Percentiles rank a stretch among this genome's conserved stretches.
Evolutionary conservation across 2,888 invertebrate species (phyloP).

Genomic region (Sussaba pulchella): DNA sequence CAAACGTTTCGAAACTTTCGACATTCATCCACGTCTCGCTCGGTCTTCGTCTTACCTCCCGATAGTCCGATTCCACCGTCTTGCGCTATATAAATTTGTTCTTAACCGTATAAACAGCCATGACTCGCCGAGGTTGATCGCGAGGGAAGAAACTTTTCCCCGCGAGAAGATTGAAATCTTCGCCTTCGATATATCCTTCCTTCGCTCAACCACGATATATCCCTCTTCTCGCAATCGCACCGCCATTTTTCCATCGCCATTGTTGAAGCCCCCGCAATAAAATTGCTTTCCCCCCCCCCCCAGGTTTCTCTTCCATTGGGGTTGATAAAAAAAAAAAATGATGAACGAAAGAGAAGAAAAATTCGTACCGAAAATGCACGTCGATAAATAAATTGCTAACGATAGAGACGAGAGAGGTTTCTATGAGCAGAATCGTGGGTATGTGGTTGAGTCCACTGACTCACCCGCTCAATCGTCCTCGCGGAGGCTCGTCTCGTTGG

Average conservation of each 20-base stretch:
- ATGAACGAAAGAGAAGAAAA: not conserved
- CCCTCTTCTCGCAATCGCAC: constrained; percentile 12
- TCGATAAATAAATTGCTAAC: constrained; percentile 45
- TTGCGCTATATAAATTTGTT: constrained; percentile 66
- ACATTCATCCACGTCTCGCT: constrained; percentile 68
- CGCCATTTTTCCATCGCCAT: constrained; percentile 42
- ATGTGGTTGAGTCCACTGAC: constrained; percentile 46
- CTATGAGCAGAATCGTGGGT: not conserved
- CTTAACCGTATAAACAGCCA: constrained; percentile 69
- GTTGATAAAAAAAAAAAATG: constrained; percentile 1
- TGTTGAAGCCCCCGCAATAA: constrained; percentile 15
- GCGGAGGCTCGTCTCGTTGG: constrained; percentile 3
- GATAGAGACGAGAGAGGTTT: constrained; percentile 14
- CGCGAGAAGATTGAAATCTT: constrained; percentile 59
- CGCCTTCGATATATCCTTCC: constrained; percentile 45
- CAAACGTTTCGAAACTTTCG: constrained; percentile 75
- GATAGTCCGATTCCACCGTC: constrained; percentile 24
- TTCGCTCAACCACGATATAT: too few species aligned
- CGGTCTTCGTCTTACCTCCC: not conserved
- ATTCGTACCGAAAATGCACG: not conserved
- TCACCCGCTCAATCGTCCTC: constrained; percentile 59
- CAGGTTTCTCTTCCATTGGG: not conserved
- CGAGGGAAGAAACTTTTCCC: constrained; percentile 46
- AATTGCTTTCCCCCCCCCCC: constrained; percentile 37
- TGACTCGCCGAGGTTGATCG: constrained; percentile 37